phyloP scores from a whole-genome alignment of 2,113 vertebrate species.

The Panthera leo region DNA sequence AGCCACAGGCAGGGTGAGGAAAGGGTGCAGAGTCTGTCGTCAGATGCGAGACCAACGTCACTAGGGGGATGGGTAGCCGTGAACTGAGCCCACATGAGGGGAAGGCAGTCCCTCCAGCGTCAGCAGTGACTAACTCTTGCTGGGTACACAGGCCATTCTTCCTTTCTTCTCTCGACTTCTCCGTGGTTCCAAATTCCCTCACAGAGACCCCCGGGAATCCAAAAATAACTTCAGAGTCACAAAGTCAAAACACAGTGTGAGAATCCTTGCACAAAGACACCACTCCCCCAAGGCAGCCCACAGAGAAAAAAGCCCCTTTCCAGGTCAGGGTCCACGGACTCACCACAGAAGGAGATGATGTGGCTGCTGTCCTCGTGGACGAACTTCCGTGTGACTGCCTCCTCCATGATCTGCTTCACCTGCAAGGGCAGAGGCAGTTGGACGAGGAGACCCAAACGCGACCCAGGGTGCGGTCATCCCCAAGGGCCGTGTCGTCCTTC shows the following conservation, averaged over 20 bases:
- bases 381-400: no score
- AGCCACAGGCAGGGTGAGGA: neutral
- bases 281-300: neutral
- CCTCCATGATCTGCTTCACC: no score
- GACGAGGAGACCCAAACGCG: no score
- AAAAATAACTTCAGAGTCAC: neutral
- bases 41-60: accelerated
- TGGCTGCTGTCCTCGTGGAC: no score
- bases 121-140: accelerated
- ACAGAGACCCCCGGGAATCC: neutral
- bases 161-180: neutral
- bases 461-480: no score
- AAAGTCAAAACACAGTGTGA: neutral
- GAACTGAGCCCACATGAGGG: accelerated
- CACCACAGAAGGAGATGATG: conserved; percentile 87
- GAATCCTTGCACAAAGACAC: neutral
- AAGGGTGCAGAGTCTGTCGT: neutral
- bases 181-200: neutral
- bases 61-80: accelerated
- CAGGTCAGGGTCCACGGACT: conserved; percentile 69
- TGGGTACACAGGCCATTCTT: neutral
- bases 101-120: accelerated
- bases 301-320: neutral
- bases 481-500: no score
- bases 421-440: no score